Percentiles rank a stretch among this genome's conserved stretches.
phyloP scores from a whole-genome alignment of 1,140 invertebrate genomes.

The Epicauta chinensis region DNA sequence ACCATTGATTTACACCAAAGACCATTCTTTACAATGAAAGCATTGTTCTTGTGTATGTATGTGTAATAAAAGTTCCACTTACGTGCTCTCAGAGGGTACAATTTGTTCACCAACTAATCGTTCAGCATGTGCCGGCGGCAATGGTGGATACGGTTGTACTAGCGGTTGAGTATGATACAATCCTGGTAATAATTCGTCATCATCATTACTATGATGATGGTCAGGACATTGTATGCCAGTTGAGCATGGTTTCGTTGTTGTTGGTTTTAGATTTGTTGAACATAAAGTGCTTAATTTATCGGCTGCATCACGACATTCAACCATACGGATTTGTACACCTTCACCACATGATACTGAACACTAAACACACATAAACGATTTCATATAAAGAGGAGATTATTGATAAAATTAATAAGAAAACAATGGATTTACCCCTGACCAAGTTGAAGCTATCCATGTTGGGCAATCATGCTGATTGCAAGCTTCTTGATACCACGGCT shows the following conservation, averaged over 20 bases:
- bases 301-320: slow-evolving; percentile 62
- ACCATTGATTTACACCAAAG: no score
- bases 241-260: slow-evolving; percentile 55
- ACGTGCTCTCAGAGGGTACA: slow-evolving; percentile 69
- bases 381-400: no score
- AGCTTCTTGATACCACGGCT: slow-evolving; percentile 68
- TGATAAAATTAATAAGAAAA: slow-evolving; percentile 6
- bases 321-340: slow-evolving; percentile 71
- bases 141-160: slow-evolving; percentile 62
- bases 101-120: slow-evolving; percentile 61
- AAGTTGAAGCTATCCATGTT: slow-evolving; percentile 73
- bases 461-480: slow-evolving; percentile 81
- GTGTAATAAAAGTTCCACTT: slow-evolving; percentile 39
- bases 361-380: no score
- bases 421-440: slow-evolving; percentile 71
- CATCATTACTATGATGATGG: no score
- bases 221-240: slow-evolving; percentile 58
- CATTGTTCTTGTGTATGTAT: no score
- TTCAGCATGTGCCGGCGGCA: slow-evolving; percentile 54
- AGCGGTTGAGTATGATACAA: slow-evolving; percentile 58
- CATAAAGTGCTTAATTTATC: slow-evolving; percentile 45
- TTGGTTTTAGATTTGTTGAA: slow-evolving; percentile 51
- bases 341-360: slow-evolving; percentile 82
- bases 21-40: no score
- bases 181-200: slow-evolving; percentile 40